phyloP scores from a whole-genome alignment of 1,140 invertebrate genomes.

The Nebria ingens region DNA sequence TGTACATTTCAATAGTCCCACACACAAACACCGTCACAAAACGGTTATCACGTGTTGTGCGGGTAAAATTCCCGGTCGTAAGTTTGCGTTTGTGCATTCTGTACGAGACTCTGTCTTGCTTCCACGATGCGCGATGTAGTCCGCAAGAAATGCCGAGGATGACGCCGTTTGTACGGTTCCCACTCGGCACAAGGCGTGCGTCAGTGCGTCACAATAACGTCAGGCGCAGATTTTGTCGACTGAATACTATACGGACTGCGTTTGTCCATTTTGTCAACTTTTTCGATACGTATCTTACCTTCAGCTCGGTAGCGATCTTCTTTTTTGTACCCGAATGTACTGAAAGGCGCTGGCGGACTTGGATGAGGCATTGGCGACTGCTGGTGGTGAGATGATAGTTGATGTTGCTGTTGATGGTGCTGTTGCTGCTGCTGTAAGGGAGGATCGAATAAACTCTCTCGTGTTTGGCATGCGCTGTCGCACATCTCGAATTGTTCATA shows the following conservation, averaged over 20 bases:
- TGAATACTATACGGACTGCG: conserved; percentile 58
- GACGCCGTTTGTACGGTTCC: conserved; percentile 46
- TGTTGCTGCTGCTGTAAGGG: conserved; percentile 26
- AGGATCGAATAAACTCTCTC: conserved; percentile 54
- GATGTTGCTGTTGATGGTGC: conserved; percentile 28
- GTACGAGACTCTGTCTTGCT: conserved; percentile 17
- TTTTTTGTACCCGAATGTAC: conserved; percentile 33
- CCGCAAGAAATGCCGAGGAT: conserved; percentile 37
- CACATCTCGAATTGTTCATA: conserved; percentile 51
- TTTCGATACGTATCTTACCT: conserved; percentile 52
- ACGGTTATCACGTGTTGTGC: conserved; percentile 7
- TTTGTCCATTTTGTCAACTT: conserved; percentile 33
- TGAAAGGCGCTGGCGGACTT: conserved; percentile 32
- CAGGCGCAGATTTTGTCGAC: conserved; percentile 74
- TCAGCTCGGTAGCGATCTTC: conserved; percentile 48
- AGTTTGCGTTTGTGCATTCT: conserved; percentile 22
- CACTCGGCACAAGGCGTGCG: conserved; percentile 40
- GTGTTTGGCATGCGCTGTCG: conserved; percentile 68
- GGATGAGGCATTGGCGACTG: conserved; percentile 25
- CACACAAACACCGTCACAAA: not conserved
- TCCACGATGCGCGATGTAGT: conserved; percentile 19
- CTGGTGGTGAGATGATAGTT: no score
- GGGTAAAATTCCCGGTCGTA: conserved; percentile 22
- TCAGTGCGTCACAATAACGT: conserved; percentile 79
- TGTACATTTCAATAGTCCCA: no score